These are phyloP conservation scores for Tichodroma muraria DNA, from an alignment of 2,113 vertebrate species.

Conservation along the genomic window DNA sequence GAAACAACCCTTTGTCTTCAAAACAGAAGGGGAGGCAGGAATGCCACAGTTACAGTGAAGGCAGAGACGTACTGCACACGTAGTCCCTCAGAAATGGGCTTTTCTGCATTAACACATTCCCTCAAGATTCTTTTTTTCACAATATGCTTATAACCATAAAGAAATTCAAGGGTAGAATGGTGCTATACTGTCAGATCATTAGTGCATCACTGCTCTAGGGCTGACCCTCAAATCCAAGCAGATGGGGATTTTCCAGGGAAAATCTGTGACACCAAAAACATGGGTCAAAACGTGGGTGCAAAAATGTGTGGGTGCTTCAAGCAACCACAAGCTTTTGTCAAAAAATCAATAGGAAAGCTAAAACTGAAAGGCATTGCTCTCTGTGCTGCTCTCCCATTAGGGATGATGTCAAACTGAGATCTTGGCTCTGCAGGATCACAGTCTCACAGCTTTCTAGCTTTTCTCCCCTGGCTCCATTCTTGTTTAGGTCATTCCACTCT, in stretches of 20 bases:
- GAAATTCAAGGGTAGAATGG: not conserved
- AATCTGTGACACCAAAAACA: not conserved
- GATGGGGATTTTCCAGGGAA: slow-evolving; percentile 19
- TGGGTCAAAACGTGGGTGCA: not conserved
- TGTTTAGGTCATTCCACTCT: slow-evolving; percentile 42
- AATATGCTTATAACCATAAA: not conserved
- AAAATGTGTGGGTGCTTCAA: slow-evolving; percentile 18
- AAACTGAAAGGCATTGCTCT: not conserved
- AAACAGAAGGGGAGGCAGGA: not conserved
- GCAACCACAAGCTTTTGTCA: not conserved
- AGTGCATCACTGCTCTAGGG: not conserved
- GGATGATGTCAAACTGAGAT: not conserved
- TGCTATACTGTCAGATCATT: not conserved
- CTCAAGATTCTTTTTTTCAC: not conserved
- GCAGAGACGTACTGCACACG: not conserved
- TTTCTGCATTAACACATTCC: not conserved
- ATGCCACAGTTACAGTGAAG: not conserved
- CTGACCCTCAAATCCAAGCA: not conserved
- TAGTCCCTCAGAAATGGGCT: not conserved
- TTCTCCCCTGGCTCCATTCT: not conserved
- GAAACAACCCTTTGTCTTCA: not conserved
- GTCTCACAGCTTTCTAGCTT: not conserved
- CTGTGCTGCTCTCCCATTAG: not conserved
- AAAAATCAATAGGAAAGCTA: not conserved
- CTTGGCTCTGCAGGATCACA: not conserved